Evolutionary conservation across 2,888 invertebrate species (phyloP).

Genomic region (Trichogramma dendrolimi): DNA sequence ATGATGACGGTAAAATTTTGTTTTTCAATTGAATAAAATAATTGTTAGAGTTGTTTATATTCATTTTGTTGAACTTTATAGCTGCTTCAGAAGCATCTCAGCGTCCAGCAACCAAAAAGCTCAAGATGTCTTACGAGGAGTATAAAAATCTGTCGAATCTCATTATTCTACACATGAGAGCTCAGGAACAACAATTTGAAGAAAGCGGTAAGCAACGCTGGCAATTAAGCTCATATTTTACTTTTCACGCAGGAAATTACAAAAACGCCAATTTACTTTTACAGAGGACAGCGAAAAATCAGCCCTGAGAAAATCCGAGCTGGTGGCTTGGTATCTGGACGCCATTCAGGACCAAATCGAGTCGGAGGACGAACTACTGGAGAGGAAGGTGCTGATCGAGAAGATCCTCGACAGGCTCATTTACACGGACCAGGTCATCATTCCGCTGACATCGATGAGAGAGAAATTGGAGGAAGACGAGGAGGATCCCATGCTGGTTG

Average conservation of each 20-base stretch:
- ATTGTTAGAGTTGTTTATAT: neutral
- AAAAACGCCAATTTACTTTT: neutral
- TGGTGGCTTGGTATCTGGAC: conserved; percentile 91
- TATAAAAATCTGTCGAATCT: conserved; percentile 90
- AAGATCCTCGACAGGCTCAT: conserved; percentile 90
- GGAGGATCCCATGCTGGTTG: conserved; percentile 82
- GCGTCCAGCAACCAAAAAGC: conserved; percentile 63
- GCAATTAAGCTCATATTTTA: conserved; percentile 4
- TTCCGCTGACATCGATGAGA: conserved; percentile 65
- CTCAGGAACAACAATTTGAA: conserved; percentile 71
- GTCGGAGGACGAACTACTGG: conserved; percentile 82
- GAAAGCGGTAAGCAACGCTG: conserved; percentile 53
- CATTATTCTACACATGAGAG: conserved; percentile 84
- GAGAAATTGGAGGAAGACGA: conserved; percentile 57
- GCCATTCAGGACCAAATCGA: conserved; percentile 85
- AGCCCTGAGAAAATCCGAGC: conserved; percentile 72
- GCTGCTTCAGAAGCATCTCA: conserved; percentile 6
- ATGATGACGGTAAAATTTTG: neutral
- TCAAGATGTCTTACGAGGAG: conserved; percentile 84
- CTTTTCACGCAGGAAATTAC: neutral
- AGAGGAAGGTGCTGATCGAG: conserved; percentile 84
- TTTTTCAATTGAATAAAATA: neutral
- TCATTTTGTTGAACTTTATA: neutral
- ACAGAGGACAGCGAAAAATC: conserved; percentile 50
- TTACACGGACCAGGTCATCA: conserved; percentile 81